Evolutionary conservation across 2,888 invertebrate species (phyloP).

Genomic region (Neocrepidodera transversa): DNA sequence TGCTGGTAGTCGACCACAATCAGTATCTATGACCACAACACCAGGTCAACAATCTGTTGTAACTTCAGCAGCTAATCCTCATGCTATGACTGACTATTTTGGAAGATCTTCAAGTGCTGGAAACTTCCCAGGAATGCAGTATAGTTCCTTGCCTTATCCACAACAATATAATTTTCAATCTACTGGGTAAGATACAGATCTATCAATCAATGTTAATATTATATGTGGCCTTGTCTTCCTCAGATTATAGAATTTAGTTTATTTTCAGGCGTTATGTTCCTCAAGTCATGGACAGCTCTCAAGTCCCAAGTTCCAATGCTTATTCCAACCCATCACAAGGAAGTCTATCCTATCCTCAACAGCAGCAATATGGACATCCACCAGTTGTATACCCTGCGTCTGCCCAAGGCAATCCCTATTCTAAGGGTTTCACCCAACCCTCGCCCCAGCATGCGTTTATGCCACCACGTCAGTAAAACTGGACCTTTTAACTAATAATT

Average conservation of each 20-base stretch:
- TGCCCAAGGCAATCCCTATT: constrained; percentile 56
- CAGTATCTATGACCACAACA: constrained; percentile 49
- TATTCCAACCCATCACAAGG: constrained; percentile 52
- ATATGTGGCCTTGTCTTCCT: too few species aligned
- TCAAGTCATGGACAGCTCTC: constrained; percentile 53
- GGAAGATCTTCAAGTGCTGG: constrained; percentile 49
- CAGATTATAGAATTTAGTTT: too few species aligned
- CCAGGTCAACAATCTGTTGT: constrained; percentile 47
- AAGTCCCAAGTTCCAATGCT: constrained; percentile 51
- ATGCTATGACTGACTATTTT: constrained; percentile 52
- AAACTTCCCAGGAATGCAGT: constrained; percentile 50
- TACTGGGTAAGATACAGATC: constrained; percentile 49
- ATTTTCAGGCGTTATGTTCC: constrained; percentile 46
- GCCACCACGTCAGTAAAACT: constrained; percentile 52
- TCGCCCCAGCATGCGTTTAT: constrained; percentile 53
- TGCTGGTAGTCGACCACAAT: constrained; percentile 48
- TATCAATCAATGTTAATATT: too few species aligned
- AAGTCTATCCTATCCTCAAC: constrained; percentile 50
- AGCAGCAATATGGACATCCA: constrained; percentile 50
- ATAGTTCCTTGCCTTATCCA: constrained; percentile 52
- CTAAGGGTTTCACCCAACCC: constrained; percentile 55
- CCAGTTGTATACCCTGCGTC: constrained; percentile 46
- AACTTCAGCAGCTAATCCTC: constrained; percentile 47
- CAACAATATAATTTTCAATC: constrained; percentile 53
- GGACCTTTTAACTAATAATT: constrained; percentile 16